Conservation (phyloP, 2,888 invertebrate species). For the Hirtodrosophila duncani region DNA sequence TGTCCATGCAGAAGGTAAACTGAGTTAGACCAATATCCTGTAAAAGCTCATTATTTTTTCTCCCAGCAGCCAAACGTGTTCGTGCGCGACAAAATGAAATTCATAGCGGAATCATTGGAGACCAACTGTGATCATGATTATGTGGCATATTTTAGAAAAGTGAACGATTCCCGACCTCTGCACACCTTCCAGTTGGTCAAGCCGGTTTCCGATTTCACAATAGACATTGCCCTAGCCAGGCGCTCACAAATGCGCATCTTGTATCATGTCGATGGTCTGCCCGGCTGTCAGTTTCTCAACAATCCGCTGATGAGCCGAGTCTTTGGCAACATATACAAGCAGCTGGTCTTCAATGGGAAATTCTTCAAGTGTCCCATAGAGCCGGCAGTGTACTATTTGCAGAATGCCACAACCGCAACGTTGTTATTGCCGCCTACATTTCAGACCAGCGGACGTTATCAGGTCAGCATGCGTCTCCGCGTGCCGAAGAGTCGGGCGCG, state of each 20-base stretch:
- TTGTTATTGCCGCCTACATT: conserved; percentile 14
- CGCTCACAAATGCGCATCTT: conserved; percentile 7
- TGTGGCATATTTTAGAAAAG: conserved; percentile 32
- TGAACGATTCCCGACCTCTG: background rate
- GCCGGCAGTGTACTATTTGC: conserved; percentile 26
- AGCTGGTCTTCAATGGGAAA: conserved; percentile 35
- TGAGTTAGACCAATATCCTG: too few relatives aligned
- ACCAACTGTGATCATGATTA: conserved; percentile 29
- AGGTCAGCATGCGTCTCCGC: conserved; percentile 21
- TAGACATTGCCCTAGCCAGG: conserved; percentile 23
- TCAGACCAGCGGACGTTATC: conserved; percentile 35
- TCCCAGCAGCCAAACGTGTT: conserved; percentile 7
- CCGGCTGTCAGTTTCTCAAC: conserved; percentile 38
- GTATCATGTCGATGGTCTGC: conserved; percentile 30
- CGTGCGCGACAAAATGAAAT: background rate
- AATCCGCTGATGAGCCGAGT: conserved; percentile 28
- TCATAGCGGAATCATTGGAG: conserved; percentile 16
- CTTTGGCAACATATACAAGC: conserved; percentile 26
- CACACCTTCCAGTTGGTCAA: conserved; percentile 33
- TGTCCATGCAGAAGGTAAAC: too few relatives aligned
- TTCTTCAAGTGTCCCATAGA: conserved; percentile 38
- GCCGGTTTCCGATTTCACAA: conserved; percentile 2
- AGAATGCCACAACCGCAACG: too few relatives aligned
- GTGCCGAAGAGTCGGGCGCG: conserved; percentile 4
- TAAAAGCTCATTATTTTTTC: background rate